Evolutionary conservation across 2,888 invertebrate genomes (phyloP), one percentile per base, ranked within the genome.

Genomic region (Epinotia brunnichana): DNA sequence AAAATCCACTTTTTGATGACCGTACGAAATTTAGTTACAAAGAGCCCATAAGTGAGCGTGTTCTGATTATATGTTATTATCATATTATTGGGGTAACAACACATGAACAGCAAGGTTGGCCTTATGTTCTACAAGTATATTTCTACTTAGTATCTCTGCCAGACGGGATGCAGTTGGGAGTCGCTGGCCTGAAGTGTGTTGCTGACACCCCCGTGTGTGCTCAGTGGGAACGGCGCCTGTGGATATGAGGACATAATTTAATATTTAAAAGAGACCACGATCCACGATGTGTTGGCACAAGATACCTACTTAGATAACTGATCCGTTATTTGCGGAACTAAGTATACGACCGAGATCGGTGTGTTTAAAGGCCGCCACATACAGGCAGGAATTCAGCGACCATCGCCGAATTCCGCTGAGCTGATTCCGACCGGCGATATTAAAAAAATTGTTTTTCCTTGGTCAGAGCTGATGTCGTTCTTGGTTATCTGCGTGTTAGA

Each of bases 181-280:
- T 91, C 92, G 76, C 87, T 87, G 11, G 83, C 85, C 3, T 87
- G 84, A 24, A 92, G 83, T 57, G 85, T 84, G 83, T 93, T 93
- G 67, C 90, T 86, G 10, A 89, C 78, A 0, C 89, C 92, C 29
- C 86, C 90, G 57, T 82, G 79, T 29, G 77, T 80, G 15, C 80
- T 78, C 24, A 79, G 74, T 0, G 88, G 84, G 80, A 82, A 89
- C 0, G 87, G 84, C 0, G 82, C 78, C 90, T 90, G 84, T 7
- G 39, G n/a, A 59, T 53, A 9, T 35, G 24, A 2, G 21, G 21
- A 24, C 21, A 24, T 24, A 70, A 66, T 48, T 48, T 48, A 61
- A 72, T 70, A 54, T 3, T 13, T 35, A 17, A 3, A 35, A 9
- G 35, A 35, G 35, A 35, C 35, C 35, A 35, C 9, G 35, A 9